phyloP scores from a whole-genome alignment of 2,113 vertebrate genomes.

The Caretta caretta region DNA sequence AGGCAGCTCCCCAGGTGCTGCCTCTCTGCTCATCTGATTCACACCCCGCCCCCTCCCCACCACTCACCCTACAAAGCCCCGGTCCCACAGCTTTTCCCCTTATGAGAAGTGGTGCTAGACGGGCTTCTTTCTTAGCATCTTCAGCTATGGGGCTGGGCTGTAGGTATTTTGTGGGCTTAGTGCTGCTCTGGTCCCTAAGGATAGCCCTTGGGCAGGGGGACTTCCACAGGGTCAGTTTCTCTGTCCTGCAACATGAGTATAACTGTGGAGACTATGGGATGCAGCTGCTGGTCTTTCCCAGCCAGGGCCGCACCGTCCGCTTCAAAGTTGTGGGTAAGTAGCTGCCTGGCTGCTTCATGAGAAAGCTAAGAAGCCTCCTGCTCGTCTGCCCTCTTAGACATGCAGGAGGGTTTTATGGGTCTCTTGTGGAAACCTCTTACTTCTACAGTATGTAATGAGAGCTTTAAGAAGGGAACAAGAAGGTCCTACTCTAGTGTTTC shows the following conservation, averaged over 20 bases:
- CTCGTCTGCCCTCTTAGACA: too few species aligned
- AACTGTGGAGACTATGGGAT: slow-evolving; percentile 51
- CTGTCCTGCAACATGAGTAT: background rate
- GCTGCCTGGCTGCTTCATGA: rapidly evolving
- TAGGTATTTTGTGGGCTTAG: background rate
- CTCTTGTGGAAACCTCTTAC: too few species aligned
- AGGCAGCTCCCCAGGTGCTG: background rate
- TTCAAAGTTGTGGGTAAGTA: slow-evolving; percentile 76
- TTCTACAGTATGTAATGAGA: too few species aligned
- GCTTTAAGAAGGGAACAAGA: too few species aligned
- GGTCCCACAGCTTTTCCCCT: rapidly evolving
- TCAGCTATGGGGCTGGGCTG: background rate
- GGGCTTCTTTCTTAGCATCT: rapidly evolving
- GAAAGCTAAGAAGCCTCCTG: too few species aligned
- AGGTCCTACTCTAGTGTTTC: too few species aligned
- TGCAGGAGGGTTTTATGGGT: too few species aligned
- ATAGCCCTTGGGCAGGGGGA: background rate
- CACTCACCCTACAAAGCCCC: background rate
- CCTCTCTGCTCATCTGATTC: background rate
- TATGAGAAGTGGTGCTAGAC: rapidly evolving
- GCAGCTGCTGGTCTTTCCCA: slow-evolving; percentile 53
- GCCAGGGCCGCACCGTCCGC: background rate
- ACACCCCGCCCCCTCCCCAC: rapidly evolving
- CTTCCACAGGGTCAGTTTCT: rapidly evolving
- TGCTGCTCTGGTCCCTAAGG: background rate